Evolutionary conservation across 2,888 invertebrate genomes (phyloP), one percentile per base, ranked within the genome.

Genomic region (Meteorus cinctellus): DNA sequence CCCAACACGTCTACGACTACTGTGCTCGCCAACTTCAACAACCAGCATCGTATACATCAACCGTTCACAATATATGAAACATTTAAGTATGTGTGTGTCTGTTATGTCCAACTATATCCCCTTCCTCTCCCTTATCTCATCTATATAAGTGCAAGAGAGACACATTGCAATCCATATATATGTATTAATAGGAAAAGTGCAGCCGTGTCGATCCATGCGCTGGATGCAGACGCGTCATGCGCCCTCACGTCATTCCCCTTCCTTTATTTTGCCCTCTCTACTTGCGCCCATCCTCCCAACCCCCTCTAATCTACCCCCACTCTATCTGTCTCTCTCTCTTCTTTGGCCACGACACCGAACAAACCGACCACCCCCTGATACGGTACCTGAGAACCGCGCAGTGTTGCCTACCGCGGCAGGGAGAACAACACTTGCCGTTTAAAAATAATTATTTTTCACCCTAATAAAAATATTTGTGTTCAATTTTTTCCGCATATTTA

Each of bases 191-290:
- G 16, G 62, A 68, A 72, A 63, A 70, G 76, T 72, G 45, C 66
- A 68, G 80, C 79, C 80, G 78, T 85, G 85, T 86, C 87, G 88
- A 87, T 87, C 86, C 86, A 85, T 87, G 87, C 87, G 85, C 84
- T 80, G 85, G 82, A 83, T 85, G 85, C 86, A 85, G 84, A 84
- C 82, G 79, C 78, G 86, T 84, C 85, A 84, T 85, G 86, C 85
- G 88, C 88, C 80, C 82, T 84, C 80, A 82, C 83, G 74, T 79
- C 80, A 69, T 72, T 79, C 77, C 78, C 80, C 74, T 72, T 51
- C 55, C 69, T 19, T 55, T 55, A 19, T n/a, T 55, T 55, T 55
- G n/a, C 55, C 55, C 55, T 55, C 55, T 55, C 55, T 55, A 19
- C 67, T 67, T 75, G 55, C n/a, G 48, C 68, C 65, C 55, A 41